phyloP scores from a whole-genome alignment of 2,113 vertebrate genomes.

The Pachycephala philippinensis region DNA sequence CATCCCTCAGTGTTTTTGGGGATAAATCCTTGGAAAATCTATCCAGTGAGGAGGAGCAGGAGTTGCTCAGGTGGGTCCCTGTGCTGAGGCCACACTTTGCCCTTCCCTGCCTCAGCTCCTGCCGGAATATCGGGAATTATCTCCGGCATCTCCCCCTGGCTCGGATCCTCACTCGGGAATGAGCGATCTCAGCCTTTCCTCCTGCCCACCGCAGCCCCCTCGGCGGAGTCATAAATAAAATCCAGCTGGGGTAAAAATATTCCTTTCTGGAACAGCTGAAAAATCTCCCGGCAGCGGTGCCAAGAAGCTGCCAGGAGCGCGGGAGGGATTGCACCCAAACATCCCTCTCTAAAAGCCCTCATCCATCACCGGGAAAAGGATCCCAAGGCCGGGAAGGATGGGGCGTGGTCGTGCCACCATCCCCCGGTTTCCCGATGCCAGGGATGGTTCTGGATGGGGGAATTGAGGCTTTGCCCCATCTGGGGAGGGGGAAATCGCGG shows the following conservation, averaged over 20 bases:
- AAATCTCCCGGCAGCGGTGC: background rate
- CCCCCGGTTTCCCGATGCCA: accelerated
- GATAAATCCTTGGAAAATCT: background rate
- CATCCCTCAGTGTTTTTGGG: accelerated
- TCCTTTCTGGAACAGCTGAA: constrained; percentile 5
- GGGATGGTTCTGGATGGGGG: accelerated
- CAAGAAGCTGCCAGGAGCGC: constrained; percentile 38
- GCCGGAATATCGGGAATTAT: constrained; percentile 36
- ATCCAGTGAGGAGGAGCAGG: background rate
- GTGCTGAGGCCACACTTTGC: background rate
- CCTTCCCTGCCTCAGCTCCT: background rate
- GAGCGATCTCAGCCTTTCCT: background rate
- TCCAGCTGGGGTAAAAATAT: background rate
- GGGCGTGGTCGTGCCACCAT: accelerated
- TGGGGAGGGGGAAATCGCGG: background rate
- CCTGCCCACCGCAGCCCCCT: background rate
- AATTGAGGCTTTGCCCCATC: background rate
- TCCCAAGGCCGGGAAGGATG: background rate
- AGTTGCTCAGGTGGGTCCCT: background rate
- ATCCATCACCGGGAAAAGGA: background rate
- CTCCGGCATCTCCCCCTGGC: background rate
- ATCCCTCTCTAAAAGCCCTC: background rate
- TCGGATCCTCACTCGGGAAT: accelerated
- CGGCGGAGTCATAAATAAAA: background rate
- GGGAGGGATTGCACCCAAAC: background rate